These are phyloP conservation scores for Drosophila saltans DNA, from an alignment of 1,140 invertebrate genomes.

Conservation along the genomic window DNA sequence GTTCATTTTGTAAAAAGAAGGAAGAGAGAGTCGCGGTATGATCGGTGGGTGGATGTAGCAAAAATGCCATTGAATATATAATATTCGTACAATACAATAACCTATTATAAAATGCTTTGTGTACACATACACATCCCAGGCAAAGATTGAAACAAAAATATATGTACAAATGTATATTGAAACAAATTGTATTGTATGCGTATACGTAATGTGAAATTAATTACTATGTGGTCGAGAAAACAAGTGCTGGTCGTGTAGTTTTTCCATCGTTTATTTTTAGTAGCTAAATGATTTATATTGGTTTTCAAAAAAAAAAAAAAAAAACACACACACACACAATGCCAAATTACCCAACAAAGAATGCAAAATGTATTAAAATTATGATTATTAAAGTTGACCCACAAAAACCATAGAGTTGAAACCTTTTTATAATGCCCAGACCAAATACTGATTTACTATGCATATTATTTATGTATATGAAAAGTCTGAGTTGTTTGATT, in stretches of 20 bases:
- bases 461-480: too few species aligned
- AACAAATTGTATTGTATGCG: slow-evolving; percentile 31
- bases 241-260: slow-evolving; percentile 5
- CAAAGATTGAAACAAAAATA: slow-evolving; percentile 22
- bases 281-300: background rate
- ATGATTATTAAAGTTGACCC: background rate
- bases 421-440: too few species aligned
- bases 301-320: background rate
- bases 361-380: background rate
- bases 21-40: slow-evolving; percentile 20
- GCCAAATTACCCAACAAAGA: background rate
- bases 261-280: background rate
- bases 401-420: background rate
- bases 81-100: slow-evolving; percentile 49
- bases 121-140: slow-evolving; percentile 2
- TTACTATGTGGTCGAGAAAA: background rate
- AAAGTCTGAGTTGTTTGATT: too few species aligned
- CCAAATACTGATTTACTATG: too few species aligned
- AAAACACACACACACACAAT: background rate
- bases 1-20: slow-evolving; percentile 42
- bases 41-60: slow-evolving; percentile 42
- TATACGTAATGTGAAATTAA: slow-evolving; percentile 55
- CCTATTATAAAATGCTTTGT: slow-evolving; percentile 30
- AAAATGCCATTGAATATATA: slow-evolving; percentile 55
- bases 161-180: slow-evolving; percentile 2